Evolutionary conservation across 1,140 invertebrate species (phyloP), one percentile per base, ranked within the genome.

Genomic region (Drosophila santomea): DNA sequence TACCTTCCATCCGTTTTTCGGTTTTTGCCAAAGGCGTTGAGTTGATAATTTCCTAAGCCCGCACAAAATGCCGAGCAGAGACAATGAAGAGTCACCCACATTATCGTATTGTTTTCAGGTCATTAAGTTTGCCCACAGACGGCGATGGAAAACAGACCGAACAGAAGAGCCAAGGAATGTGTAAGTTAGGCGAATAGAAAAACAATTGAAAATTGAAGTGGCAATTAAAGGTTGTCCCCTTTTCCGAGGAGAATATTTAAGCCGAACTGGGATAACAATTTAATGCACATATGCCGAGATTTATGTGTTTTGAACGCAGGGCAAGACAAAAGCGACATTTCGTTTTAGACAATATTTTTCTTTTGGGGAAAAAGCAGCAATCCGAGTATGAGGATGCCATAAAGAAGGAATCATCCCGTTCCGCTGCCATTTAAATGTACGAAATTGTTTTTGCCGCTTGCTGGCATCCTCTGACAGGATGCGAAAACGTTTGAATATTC

Each of bases 31-130:
- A 75, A 61, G 73, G 78, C 69, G 78, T 51, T 58, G 56, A 88
- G 69, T 88, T 86, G 83, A 83, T 88, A 88, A 86, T 88, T 88
- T 86, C 79, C 82, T 66, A 74, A 88, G 62, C 71, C 57, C 63
- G 76, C 68, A 58, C 68, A 59, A 69, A 56, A 56, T 56, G 57
- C 61, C 62, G 41, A 58, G 64, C 20, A 35, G 45, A 41, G 72
- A 60, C 35, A 60, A 67, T 73, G 43, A 57, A 75, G 43, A 59
- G 62, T 75, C 69, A 64, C 66, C 63, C 79, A 86, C 68, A 78
- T 90, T 90, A 90, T 90, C 88, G 88, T 86, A 83, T 78, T 86
- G 79, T 90, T 90, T 90, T 90, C 88, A 69, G 73, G 88, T 90
- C 88, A 90, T 90, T 90, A 90, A 90, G 88, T 90, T 90, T 80